A percentile compares a stretch with the other conserved stretches of the same genome.
These are phyloP conservation scores for Lysiphlebus fabarum DNA, from an alignment of 1,140 invertebrate species.

Conservation along the genomic window DNA sequence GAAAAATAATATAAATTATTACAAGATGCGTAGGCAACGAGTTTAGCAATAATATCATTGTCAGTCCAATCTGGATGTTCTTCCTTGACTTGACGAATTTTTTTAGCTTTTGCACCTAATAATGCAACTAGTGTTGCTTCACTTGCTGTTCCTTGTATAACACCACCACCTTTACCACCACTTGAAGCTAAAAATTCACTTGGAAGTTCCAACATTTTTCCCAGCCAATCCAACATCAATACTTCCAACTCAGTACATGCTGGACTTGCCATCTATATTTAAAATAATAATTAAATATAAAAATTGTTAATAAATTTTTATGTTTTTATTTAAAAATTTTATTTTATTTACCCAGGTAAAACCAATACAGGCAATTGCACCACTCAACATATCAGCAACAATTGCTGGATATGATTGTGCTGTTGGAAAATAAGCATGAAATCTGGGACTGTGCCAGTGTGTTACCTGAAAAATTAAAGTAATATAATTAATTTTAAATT, in stretches of 20 bases:
- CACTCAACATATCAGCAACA: conserved; percentile 94
- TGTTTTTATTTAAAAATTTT: too few relatives aligned
- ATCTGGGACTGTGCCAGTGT: conserved; percentile 96
- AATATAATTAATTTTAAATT: conserved; percentile 7
- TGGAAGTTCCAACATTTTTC: conserved; percentile 89
- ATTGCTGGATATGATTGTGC: conserved; percentile 91
- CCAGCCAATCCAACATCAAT: conserved; percentile 95
- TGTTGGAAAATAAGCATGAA: conserved; percentile 97
- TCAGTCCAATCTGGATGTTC: conserved; percentile 77
- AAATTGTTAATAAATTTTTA: too few relatives aligned
- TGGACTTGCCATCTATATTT: conserved; percentile 89
- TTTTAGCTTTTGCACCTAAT: conserved; percentile 82
- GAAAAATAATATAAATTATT: conserved; percentile 38
- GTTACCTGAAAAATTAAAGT: conserved; percentile 63
- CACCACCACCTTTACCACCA: conserved; percentile 83
- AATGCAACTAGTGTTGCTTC: conserved; percentile 85
- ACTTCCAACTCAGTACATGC: conserved; percentile 98
- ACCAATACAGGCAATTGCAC: conserved; percentile 87
- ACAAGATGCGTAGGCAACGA: conserved; percentile 84
- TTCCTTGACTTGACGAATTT: conserved; percentile 68
- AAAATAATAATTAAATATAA: too few relatives aligned
- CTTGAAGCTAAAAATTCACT: conserved; percentile 79
- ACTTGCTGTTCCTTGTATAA: conserved; percentile 88
- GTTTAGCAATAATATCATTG: conserved; percentile 77
- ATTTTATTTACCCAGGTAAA: conserved; percentile 75